phyloP scores from a whole-genome alignment of 2,797 vertebrate species.

The Telmatherina bonti region DNA sequence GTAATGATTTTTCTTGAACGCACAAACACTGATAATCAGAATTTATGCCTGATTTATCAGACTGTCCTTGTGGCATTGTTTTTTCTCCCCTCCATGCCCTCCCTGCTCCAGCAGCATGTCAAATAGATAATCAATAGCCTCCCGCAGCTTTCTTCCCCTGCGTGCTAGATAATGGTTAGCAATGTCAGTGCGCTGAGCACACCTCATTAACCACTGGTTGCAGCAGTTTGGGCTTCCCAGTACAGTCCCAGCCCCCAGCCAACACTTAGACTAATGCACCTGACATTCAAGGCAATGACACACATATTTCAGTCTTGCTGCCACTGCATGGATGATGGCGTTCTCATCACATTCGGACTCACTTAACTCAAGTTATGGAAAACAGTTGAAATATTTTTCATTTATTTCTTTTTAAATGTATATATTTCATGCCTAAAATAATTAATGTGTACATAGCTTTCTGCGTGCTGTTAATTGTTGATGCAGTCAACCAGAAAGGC shows the following conservation, averaged over 20 bases:
- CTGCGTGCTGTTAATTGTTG: background rate
- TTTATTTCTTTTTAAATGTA: background rate
- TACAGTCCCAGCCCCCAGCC: constrained; percentile 42
- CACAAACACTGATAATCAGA: constrained; percentile 36
- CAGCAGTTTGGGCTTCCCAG: constrained; percentile 56
- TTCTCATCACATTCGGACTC: constrained; percentile 18
- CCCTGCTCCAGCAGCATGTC: constrained; percentile 49
- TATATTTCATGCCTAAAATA: constrained; percentile 2
- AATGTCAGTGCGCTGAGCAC: constrained; percentile 65
- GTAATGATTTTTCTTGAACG: constrained; percentile 21
- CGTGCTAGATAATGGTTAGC: constrained; percentile 68
- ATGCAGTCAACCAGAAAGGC: background rate
- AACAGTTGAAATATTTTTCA: background rate
- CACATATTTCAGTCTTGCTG: constrained; percentile 58
- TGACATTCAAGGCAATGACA: constrained; percentile 68
- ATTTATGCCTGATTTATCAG: constrained; percentile 12
- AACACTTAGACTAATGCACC: constrained; percentile 66
- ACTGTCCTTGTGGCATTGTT: constrained; percentile 27
- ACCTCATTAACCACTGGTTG: constrained; percentile 75
- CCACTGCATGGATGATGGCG: constrained; percentile 1
- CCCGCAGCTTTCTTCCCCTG: constrained; percentile 54
- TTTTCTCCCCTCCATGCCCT: constrained; percentile 23
- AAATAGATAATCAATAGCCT: constrained; percentile 76
- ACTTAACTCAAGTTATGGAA: constrained; percentile 10
- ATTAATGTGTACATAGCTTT: background rate